A percentile compares a stretch with the other conserved stretches of the same genome.
Evolutionary conservation across 2,797 vertebrate genomes (phyloP).

Genomic region (Graptemys geographica): DNA sequence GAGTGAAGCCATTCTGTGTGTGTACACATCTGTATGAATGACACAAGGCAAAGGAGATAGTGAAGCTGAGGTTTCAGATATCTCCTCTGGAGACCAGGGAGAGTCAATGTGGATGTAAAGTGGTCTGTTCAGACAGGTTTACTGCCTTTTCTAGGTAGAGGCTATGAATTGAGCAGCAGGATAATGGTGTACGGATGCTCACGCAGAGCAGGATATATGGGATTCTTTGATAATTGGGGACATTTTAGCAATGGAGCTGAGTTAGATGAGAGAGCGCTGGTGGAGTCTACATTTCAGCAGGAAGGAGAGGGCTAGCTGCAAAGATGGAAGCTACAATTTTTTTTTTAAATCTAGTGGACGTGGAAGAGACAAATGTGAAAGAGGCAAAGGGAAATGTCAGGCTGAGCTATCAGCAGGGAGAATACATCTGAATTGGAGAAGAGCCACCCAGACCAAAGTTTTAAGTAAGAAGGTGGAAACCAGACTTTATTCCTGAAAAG

Average conservation of each 20-base stretch:
- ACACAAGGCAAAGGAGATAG: conserved; percentile 37
- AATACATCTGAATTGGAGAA: conserved; percentile 56
- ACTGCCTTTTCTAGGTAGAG: conserved; percentile 56
- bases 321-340: conserved; percentile 51
- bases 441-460: conserved; percentile 65
- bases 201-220: conserved; percentile 57
- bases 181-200: conserved; percentile 62
- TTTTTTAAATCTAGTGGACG: conserved; percentile 60
- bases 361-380: conserved; percentile 42
- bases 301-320: conserved; percentile 35
- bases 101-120: conserved; percentile 54
- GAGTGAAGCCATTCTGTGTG: not conserved
- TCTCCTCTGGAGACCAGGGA: conserved; percentile 53
- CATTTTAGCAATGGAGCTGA: conserved; percentile 62
- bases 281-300: conserved; percentile 26
- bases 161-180: conserved; percentile 47
- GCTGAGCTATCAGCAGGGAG: conserved; percentile 59
- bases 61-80: not conserved
- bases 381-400: conserved; percentile 46
- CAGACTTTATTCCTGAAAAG: conserved; percentile 73
- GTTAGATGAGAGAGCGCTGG: conserved; percentile 57
- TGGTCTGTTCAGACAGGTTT: conserved; percentile 58
- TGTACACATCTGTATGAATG: not conserved
- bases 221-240: conserved; percentile 72
- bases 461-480: conserved; percentile 73